Evolutionary conservation across 2,113 vertebrate species (phyloP), one percentile per base, ranked within the genome.

Genomic region (Mustela lutreola): DNA sequence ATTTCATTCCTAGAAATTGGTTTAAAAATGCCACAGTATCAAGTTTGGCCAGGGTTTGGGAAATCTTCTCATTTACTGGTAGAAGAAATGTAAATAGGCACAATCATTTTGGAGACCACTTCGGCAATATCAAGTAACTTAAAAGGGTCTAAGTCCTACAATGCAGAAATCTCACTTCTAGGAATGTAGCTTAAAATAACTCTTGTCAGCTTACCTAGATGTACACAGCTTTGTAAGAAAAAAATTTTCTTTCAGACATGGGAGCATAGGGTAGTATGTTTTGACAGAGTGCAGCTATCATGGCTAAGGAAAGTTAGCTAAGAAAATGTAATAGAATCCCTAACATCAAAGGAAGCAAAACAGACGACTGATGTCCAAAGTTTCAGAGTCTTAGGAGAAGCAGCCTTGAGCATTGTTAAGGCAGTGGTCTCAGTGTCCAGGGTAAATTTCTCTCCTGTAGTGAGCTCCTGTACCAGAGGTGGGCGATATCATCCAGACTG

Each of bases 181-280:
- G 22, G 15, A 91, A 36, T 53, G 4, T 63, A 24, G 4, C 9
- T 48, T 45, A 85, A 28, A 89, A 22, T 63, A 70, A 89, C 3
- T 58, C 7, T 48, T 50, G 11, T 86, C 26, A 60, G 5, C 12
- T 65, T 89, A 18, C 67, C 39, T 56, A 81, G 19, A 3, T 81
- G 4, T 42, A 45, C 22, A 94, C 3, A 82, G 65, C 7, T 90
- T 36, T 91, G 39, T 67, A 58, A 12, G 63, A 84, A 39, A 67
- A 60, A 63, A 58, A 26, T 39, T 60, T 81, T 28, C 33, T 56
- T 67, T 36, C 19, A 42, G 16, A 53, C 18, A 39, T 56, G 24
- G 36, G 0, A 48, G 2, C 2, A 0, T 39, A 48, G 16, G n/a
- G 7, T 28, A 36, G 31, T 26, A 36, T 48, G 4, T 19, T 80